phyloP scores from a whole-genome alignment of 2,797 vertebrate genomes.

The Apogon hyalosoma region DNA sequence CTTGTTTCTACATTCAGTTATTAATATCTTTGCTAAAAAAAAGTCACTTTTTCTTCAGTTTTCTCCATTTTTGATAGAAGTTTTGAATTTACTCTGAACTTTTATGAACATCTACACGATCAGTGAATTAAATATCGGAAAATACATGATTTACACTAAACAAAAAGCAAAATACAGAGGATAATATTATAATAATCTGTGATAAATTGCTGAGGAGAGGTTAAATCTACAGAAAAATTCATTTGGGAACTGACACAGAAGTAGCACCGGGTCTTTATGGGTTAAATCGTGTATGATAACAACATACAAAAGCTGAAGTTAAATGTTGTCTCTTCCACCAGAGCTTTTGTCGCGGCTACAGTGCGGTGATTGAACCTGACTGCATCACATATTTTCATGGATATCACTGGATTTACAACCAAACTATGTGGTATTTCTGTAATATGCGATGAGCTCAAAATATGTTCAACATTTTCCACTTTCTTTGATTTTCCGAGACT shows the following conservation, averaged over 20 bases:
- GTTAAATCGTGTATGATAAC: background rate
- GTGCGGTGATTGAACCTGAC: constrained; percentile 1
- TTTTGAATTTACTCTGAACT: too few relatives aligned
- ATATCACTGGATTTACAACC: constrained; percentile 59
- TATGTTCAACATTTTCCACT: constrained; percentile 27
- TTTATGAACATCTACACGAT: too few relatives aligned
- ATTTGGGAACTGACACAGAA: background rate
- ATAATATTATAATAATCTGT: too few relatives aligned
- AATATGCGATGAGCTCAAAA: constrained; percentile 13
- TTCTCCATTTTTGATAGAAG: too few relatives aligned
- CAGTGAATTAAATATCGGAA: constrained; percentile 1
- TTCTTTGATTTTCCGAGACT: constrained; percentile 28
- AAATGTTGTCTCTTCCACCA: constrained; percentile 4
- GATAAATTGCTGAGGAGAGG: too few relatives aligned
- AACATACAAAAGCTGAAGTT: background rate
- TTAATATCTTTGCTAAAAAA: too few relatives aligned
- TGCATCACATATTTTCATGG: constrained; percentile 41
- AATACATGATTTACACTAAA: background rate
- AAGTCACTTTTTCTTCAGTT: too few relatives aligned
- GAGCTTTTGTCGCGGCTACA: constrained; percentile 24
- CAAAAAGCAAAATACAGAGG: too few relatives aligned
- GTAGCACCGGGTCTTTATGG: background rate
- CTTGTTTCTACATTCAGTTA: too few relatives aligned
- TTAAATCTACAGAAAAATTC: too few relatives aligned
- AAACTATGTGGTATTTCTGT: constrained; percentile 30